Percentiles rank a stretch among this genome's conserved stretches.
Conservation (phyloP, 2,113 vertebrate genomes). For the Crocuta crocuta region DNA sequence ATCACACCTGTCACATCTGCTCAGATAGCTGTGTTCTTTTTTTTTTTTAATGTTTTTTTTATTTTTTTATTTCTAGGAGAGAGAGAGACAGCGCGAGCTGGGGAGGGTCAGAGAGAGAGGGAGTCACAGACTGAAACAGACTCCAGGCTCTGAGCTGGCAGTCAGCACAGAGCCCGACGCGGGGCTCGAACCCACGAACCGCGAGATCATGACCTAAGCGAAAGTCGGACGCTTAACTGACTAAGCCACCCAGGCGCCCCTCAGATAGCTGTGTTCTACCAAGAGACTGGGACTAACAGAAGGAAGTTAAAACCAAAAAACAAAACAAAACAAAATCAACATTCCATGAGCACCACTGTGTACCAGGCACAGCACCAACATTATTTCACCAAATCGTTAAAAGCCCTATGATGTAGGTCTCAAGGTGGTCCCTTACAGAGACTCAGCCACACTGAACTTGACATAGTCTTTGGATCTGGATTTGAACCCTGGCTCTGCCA, state of each 20-base stretch:
- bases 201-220: too few relatives aligned
- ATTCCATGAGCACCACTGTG: neutral
- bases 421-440: neutral
- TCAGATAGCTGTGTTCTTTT: slow-evolving; percentile 30
- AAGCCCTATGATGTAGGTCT: neutral
- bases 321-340: too few relatives aligned
- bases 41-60: too few relatives aligned
- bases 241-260: neutral
- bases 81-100: too few relatives aligned
- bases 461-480: neutral
- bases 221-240: too few relatives aligned
- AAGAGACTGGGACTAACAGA: neutral
- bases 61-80: too few relatives aligned
- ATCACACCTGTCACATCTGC: slow-evolving; percentile 23
- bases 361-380: neutral
- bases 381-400: neutral
- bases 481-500: neutral
- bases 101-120: too few relatives aligned
- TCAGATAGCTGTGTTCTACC: slow-evolving; percentile 38
- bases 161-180: too few relatives aligned
- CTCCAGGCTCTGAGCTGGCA: too few relatives aligned
- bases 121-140: too few relatives aligned
- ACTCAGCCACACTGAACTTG: neutral
- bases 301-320: neutral
- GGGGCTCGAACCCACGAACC: too few relatives aligned